Conservation (phyloP, 2,113 vertebrate species). For the Elephas maximus region DNA sequence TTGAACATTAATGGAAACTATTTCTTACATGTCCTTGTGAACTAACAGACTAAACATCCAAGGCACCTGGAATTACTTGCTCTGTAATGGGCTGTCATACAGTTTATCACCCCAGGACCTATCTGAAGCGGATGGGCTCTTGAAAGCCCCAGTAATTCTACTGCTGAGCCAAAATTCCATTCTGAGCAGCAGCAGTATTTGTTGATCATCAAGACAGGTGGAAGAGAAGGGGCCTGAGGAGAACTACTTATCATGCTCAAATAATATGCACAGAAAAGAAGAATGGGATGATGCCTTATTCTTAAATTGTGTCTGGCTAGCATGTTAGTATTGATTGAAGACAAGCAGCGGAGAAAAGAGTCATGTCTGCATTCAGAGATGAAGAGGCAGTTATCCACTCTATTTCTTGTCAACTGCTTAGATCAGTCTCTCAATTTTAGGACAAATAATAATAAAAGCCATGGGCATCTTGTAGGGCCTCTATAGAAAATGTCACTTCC, state of each 20-base stretch:
- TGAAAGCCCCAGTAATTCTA: conserved; percentile 61
- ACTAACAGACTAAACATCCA: conserved; percentile 70
- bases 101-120: conserved; percentile 29
- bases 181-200: background rate
- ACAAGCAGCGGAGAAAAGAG: conserved; percentile 42
- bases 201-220: conserved; percentile 54
- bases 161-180: background rate
- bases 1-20: conserved; percentile 71
- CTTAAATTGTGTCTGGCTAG: conserved; percentile 60
- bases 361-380: conserved; percentile 45
- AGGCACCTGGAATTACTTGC: conserved; percentile 75
- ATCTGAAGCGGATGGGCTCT: conserved; percentile 40
- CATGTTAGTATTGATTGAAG: conserved; percentile 53
- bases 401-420: conserved; percentile 54
- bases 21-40: conserved; percentile 74
- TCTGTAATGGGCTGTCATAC: background rate
- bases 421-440: conserved; percentile 40
- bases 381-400: conserved; percentile 54
- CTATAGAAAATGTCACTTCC: conserved; percentile 18
- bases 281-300: background rate
- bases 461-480: conserved; percentile 9
- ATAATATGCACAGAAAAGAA: background rate
- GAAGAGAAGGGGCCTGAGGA: conserved; percentile 40
- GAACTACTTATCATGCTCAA: background rate
- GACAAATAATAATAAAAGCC: conserved; percentile 66